phyloP scores from a whole-genome alignment of 2,797 vertebrate species.

The Pelobates cultripes region DNA sequence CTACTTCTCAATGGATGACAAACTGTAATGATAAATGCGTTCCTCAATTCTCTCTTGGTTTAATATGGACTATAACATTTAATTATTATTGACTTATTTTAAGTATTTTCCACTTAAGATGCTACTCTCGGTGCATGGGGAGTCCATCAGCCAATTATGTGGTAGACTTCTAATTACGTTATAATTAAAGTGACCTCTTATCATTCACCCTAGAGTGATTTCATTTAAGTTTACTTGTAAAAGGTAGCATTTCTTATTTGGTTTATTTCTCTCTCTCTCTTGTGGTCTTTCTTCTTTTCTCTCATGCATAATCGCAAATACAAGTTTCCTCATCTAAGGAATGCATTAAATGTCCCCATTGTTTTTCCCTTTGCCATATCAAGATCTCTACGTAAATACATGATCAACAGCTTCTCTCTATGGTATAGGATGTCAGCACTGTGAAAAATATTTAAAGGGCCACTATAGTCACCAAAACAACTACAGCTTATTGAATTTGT shows the following conservation, averaged over 20 bases:
- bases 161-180: constrained; percentile 20
- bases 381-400: too few relatives aligned
- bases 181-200: constrained; percentile 49
- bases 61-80: constrained; percentile 36
- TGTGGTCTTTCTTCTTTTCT: too few relatives aligned
- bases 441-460: too few relatives aligned
- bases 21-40: constrained; percentile 26
- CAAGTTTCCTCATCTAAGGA: too few relatives aligned
- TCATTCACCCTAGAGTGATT: constrained; percentile 42
- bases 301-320: too few relatives aligned
- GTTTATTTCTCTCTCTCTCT: too few relatives aligned
- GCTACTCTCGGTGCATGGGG: constrained; percentile 16
- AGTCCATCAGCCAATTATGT: constrained; percentile 28
- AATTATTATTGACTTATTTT: constrained; percentile 49
- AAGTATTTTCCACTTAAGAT: constrained; percentile 32
- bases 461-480: too few relatives aligned
- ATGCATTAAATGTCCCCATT: too few relatives aligned
- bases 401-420: too few relatives aligned
- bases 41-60: constrained; percentile 15
- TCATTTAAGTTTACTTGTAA: constrained; percentile 6
- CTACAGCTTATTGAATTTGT: too few relatives aligned
- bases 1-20: constrained; percentile 1
- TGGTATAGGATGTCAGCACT: too few relatives aligned
- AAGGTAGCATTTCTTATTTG: constrained; percentile 13
- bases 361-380: too few relatives aligned